phyloP scores from a whole-genome alignment of 2,113 vertebrate genomes.

The Tichodroma muraria region DNA sequence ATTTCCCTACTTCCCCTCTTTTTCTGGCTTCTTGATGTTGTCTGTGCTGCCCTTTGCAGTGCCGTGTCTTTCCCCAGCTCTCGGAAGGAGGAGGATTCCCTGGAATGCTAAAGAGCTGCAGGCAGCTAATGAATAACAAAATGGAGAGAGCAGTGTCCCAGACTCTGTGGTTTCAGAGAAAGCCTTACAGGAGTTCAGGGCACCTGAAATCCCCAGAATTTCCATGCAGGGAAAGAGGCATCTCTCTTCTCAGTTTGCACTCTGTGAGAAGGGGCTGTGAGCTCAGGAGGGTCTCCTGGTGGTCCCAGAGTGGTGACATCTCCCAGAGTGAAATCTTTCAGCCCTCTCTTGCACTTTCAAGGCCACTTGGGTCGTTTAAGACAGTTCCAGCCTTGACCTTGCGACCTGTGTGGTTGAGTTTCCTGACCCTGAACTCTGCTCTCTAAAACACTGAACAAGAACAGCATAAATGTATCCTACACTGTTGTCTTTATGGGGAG shows the following conservation, averaged over 20 bases:
- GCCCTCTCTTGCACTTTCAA: not conserved
- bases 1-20: not conserved
- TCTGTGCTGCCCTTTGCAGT: constrained; percentile 40
- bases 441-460: not conserved
- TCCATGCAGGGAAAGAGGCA: not conserved
- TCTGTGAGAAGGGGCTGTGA: not conserved
- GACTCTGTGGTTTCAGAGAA: not conserved
- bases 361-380: not conserved
- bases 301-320: not conserved
- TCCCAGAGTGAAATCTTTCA: not conserved
- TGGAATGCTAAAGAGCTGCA: constrained; percentile 2
- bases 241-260: not conserved
- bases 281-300: not conserved
- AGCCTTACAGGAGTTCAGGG: not conserved
- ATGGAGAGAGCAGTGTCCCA: not conserved
- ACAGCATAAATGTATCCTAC: not conserved
- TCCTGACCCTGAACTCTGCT: not conserved
- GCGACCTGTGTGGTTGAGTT: not conserved
- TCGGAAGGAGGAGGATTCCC: not conserved
- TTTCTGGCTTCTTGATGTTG: not conserved
- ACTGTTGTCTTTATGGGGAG: not conserved
- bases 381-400: not conserved
- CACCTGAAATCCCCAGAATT: not conserved
- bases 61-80: not conserved
- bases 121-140: constrained; percentile 25